Evolutionary conservation across 2,888 invertebrate genomes (phyloP), one percentile per base, ranked within the genome.

Genomic region (Mythimna albipuncta): DNA sequence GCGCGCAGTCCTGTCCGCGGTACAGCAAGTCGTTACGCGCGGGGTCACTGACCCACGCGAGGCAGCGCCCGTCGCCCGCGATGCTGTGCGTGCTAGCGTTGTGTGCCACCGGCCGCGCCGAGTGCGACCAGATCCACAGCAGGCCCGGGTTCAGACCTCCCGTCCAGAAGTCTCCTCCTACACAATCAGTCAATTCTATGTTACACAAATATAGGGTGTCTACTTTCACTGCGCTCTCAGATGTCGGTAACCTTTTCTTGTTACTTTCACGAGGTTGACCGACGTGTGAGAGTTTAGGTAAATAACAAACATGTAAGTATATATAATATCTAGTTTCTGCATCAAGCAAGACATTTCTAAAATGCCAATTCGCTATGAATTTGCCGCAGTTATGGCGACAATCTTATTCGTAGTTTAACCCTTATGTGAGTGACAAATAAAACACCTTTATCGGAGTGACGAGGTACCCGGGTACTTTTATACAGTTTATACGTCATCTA

Each of bases 121-220:
- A 98, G 90, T 98, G 98, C 19, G 98, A 97, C 98, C 98, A 98
- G 90, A 98, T 98, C 98, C 98, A 98, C 66, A 98, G 94, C 19
- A 98, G 95, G 1, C 98, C 98, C 0, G 98, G 98, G 94, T 98
- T 98, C 72, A 98, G 94, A 0, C 98, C 98, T 47, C 98, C 98
- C 19, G 98, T 97, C 98, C 98, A 98, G 92, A 97, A 98, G 88
- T 98, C 98, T 81, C 97, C 97, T 10, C 97, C 98, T 97, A 94
- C 58, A 58, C 72, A 78, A 26, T 6, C 0, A 50, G 21, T 0
- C 0, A 7, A 6, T 0, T 32, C 19, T 19, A 16, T 2, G 7
- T 62, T 32, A 61, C 44, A 32, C 32, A 0, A 2, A 19, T 50
- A 7, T 44, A 13, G 1, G 11, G n/a, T 2, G 21, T 4, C 13